Evolutionary conservation across 2,113 vertebrate species (phyloP).

Genomic region (Opisthocomus hoazin): DNA sequence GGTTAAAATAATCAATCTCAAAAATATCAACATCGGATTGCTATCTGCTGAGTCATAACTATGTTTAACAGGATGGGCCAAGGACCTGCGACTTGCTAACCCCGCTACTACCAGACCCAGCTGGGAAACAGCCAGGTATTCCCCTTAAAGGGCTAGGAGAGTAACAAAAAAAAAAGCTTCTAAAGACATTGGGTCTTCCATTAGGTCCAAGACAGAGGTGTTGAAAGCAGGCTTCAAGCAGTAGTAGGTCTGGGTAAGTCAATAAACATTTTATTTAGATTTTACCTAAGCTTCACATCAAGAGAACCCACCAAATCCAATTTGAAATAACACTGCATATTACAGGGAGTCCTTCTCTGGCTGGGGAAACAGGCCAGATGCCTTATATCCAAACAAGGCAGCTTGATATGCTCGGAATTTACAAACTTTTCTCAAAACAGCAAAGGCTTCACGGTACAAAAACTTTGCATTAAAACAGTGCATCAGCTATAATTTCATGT

Average conservation of each 20-base stretch:
- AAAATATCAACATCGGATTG: background rate
- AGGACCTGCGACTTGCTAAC: background rate
- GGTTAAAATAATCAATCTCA: background rate
- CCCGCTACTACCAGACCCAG: background rate
- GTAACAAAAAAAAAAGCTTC: background rate
- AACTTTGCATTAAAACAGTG: background rate
- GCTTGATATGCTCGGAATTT: background rate
- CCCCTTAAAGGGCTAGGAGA: background rate
- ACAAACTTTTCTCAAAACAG: background rate
- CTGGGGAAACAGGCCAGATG: background rate
- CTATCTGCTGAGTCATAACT: background rate
- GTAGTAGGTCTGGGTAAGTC: background rate
- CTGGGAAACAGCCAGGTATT: background rate
- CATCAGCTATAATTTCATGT: background rate
- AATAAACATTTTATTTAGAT: background rate
- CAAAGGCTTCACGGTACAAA: background rate
- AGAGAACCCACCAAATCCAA: background rate
- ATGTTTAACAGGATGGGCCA: background rate
- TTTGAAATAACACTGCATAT: background rate
- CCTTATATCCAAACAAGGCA: background rate
- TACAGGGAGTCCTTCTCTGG: accelerated
- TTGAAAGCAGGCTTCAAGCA: background rate
- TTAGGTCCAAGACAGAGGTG: background rate
- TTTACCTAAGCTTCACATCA: background rate
- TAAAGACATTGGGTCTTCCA: background rate